These are phyloP conservation scores for Crotalus tigris DNA, from an alignment of 2,113 vertebrate genomes.

Conservation along the genomic window DNA sequence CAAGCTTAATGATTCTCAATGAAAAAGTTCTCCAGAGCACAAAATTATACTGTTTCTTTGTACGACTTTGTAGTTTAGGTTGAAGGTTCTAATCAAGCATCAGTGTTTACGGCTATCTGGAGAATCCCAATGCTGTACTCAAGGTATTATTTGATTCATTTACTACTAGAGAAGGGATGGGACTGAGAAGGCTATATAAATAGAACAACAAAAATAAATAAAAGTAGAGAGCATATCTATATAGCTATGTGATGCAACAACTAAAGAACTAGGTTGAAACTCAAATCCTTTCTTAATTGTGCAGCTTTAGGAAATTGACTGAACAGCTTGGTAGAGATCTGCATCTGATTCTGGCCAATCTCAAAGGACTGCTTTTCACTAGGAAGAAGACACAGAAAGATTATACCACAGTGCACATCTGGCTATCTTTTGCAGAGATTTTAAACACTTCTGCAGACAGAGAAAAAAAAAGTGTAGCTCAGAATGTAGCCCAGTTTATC, in stretches of 20 bases:
- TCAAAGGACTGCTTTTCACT: not conserved
- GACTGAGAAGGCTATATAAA: not conserved
- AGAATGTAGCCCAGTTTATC: not conserved
- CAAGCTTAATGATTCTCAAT: not conserved
- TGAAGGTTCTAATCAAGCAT: not conserved
- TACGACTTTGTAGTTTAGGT: not conserved
- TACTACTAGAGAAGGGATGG: not conserved
- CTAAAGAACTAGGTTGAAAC: not conserved
- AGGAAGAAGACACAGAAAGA: not conserved
- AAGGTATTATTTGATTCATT: not conserved
- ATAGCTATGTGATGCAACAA: not conserved
- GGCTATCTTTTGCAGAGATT: not conserved
- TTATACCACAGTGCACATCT: accelerated
- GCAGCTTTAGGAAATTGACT: not conserved
- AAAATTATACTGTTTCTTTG: not conserved
- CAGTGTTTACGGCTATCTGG: not conserved
- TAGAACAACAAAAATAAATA: not conserved
- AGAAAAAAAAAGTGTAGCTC: not conserved
- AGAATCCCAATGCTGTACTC: not conserved
- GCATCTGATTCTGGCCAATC: not conserved
- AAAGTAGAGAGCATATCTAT: not conserved
- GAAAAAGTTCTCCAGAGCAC: not conserved
- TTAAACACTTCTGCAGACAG: not conserved
- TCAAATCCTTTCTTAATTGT: not conserved
- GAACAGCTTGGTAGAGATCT: not conserved